Conservation (phyloP, 64 coral and sea anemone genomes). For the Stichodactyla helianthus region DNA sequence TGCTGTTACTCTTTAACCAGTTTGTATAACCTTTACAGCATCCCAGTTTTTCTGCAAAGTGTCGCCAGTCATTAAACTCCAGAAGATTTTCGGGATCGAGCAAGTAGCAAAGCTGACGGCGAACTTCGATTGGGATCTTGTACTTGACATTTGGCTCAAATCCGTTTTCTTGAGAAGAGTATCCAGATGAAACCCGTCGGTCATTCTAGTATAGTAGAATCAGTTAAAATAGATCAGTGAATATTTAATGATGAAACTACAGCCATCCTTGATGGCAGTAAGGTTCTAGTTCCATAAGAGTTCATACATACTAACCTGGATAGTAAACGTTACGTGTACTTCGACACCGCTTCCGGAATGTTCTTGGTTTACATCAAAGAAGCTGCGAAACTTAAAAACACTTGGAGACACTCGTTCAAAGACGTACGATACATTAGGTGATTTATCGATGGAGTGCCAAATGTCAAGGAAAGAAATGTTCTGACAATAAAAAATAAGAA, state of each 20-base stretch:
- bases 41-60: conserved; percentile 3
- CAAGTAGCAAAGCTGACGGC: not conserved
- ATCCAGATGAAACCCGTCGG: not conserved
- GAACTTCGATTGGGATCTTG: not conserved
- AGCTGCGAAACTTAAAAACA: not conserved
- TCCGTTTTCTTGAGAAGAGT: not conserved
- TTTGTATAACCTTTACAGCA: not conserved
- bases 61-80: not conserved
- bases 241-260: not conserved
- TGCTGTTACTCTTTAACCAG: not conserved
- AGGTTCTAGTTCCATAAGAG: too few species aligned
- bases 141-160: not conserved
- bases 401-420: conserved; percentile 5
- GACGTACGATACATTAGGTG: conserved; percentile 36
- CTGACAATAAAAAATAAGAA: conserved; percentile 11
- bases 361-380: not conserved
- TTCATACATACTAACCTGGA: not conserved
- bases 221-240: not conserved
- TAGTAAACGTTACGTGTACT: not conserved
- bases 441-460: conserved; percentile 56
- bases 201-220: not conserved
- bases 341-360: not conserved
- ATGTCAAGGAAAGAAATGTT: conserved; percentile 55
- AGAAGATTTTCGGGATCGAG: not conserved
- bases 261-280: too few species aligned